Conservation (phyloP, 2,888 invertebrate species). For the Entomobrya proxima region DNA sequence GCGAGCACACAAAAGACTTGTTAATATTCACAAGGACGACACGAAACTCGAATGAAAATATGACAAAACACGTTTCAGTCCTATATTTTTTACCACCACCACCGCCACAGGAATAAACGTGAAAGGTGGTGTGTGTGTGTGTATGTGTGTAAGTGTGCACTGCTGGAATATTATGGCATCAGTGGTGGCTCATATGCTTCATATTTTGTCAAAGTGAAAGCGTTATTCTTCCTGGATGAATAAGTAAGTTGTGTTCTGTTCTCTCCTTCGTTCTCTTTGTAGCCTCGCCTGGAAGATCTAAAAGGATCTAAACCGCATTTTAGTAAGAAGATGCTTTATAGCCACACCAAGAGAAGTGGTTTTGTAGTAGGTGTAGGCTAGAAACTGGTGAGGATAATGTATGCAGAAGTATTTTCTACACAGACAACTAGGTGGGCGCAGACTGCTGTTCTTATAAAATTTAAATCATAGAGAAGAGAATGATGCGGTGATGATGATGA, state of each 20-base stretch:
- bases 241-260: not conserved
- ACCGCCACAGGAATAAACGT: not conserved
- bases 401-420: slow-evolving; percentile 13
- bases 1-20: not conserved
- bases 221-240: not conserved
- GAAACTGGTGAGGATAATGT: not conserved
- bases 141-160: not conserved
- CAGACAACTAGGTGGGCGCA: not conserved
- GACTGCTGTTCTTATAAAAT: not conserved
- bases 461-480: no score
- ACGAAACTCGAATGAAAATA: not conserved
- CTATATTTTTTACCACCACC: not conserved
- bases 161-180: not conserved
- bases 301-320: not conserved
- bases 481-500: no score
- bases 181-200: not conserved
- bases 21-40: slow-evolving; percentile 31
- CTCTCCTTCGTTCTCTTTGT: not conserved
- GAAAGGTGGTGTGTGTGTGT: not conserved
- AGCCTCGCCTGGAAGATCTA: not conserved
- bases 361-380: not conserved
- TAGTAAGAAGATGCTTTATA: not conserved
- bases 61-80: not conserved
- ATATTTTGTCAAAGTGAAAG: not conserved
- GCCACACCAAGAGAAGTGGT: not conserved